Evolutionary conservation across 2,113 vertebrate species (phyloP), one percentile per base, ranked within the genome.

Genomic region (Trochalopteron elliotii): DNA sequence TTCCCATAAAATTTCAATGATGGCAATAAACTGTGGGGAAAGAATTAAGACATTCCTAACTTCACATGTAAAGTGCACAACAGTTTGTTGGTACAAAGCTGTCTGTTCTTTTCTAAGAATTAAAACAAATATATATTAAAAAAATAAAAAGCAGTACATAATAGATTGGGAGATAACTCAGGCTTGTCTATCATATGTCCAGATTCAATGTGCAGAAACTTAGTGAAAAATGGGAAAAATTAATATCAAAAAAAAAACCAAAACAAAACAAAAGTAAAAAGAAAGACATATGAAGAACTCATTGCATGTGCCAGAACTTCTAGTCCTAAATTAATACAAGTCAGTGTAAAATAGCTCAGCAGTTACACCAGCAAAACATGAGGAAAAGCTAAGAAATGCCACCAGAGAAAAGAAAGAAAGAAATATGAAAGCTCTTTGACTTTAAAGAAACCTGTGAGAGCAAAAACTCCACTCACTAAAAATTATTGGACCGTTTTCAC

Each of bases 361-460:
- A 85, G 37, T 47, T 78, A 27, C 45, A 91, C 39, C 53, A 82
- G 56, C 91, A 1, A n/a, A 89, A 92, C 16, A 60, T 19, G 21
- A 39, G 52, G 23, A 57, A 74, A 87, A 87, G 57, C 77, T 83
- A 85, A 90, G 47, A 86, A 83, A 60, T 91, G 23, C 77, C 89
- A 86, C 65, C 5, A 19, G 71, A 82, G 47, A 42, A 95, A 95
- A 65, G 13, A 77, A 86, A 40, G 81, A 71, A 95, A 96, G 57
- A 96, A 97, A 94, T 83, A 96, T 93, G 76, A 93, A 89, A 80
- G 40, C 19, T 88, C n/a, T 95, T 84, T 91, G 83, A 50, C 45
- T 83, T 86, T 89, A 95, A 97, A 93, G 56, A 86, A 94, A 93
- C 72, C 67, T 87, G 27, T 49, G 64, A 95, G 83, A 96, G 23